A percentile compares a stretch with the other conserved stretches of the same genome.
These are phyloP conservation scores for Oligia latruncula DNA, from an alignment of 2,888 invertebrate genomes.

Conservation along the genomic window DNA sequence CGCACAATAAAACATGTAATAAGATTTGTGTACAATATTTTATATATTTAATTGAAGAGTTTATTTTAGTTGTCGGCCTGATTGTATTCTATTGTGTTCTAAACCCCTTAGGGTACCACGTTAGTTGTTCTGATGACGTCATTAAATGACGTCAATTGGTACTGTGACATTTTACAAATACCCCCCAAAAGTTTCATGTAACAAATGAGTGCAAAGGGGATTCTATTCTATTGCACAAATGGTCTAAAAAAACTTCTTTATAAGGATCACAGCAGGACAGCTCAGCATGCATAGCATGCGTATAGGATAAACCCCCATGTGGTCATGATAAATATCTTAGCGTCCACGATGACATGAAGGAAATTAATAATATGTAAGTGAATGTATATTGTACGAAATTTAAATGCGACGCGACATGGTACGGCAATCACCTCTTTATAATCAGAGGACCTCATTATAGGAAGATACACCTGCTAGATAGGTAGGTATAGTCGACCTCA, in stretches of 20 bases:
- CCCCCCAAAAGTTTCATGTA: not conserved
- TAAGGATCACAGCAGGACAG: conserved; percentile 3
- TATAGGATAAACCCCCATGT: conserved; percentile 26
- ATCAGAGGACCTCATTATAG: conserved; percentile 1
- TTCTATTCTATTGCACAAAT: conserved; percentile 4
- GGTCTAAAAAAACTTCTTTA: not conserved
- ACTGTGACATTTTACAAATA: not conserved
- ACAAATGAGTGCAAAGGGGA: conserved; percentile 1
- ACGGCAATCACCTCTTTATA: conserved; percentile 22
- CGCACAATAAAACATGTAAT: conserved; percentile 56
- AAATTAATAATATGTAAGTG: conserved; percentile 52
- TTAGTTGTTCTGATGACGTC: conserved; percentile 30
- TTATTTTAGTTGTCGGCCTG: conserved; percentile 38
- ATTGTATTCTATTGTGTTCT: conserved; percentile 39
- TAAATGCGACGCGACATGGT: conserved; percentile 25
- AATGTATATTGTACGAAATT: conserved; percentile 29
- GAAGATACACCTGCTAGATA: conserved; percentile 18
- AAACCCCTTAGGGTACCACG: conserved; percentile 6
- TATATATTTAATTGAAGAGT: conserved; percentile 52
- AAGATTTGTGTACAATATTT: conserved; percentile 50
- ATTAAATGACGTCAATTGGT: conserved; percentile 40
- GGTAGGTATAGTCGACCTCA: not conserved
- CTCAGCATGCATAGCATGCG: conserved; percentile 38
- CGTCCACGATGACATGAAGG: conserved; percentile 50
- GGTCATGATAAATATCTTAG: conserved; percentile 31